A percentile compares a stretch with the other conserved stretches of the same genome.
phyloP scores from a whole-genome alignment of 2,797 vertebrate genomes.

The Caiman crocodilus region DNA sequence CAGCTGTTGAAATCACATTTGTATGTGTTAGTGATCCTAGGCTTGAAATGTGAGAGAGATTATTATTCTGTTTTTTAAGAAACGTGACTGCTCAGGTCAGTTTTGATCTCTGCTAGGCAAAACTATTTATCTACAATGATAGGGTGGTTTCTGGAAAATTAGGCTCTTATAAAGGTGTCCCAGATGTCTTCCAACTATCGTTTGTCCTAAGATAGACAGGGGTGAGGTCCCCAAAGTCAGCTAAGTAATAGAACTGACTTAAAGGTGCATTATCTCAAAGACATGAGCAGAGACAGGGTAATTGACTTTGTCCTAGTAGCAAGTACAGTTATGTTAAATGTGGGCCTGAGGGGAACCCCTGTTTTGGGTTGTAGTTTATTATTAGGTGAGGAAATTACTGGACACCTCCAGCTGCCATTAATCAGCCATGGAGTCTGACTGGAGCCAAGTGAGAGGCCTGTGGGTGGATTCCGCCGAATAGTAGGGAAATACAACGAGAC shows the following conservation, averaged over 20 bases:
- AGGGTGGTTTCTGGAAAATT: not conserved
- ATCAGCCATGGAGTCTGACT: slow-evolving; percentile 90
- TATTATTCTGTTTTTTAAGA: slow-evolving; percentile 29
- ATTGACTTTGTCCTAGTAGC: slow-evolving; percentile 66
- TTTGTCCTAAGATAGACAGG: slow-evolving; percentile 1
- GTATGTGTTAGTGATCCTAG: slow-evolving; percentile 39
- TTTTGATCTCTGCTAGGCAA: slow-evolving; percentile 20
- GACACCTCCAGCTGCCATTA: slow-evolving; percentile 94
- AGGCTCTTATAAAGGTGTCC: not conserved
- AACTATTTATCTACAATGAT: not conserved
- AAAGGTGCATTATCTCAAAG: slow-evolving; percentile 5
- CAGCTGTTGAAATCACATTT: slow-evolving; percentile 54
- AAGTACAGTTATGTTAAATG: slow-evolving; percentile 68
- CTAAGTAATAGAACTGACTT: slow-evolving; percentile 5
- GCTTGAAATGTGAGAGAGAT: slow-evolving; percentile 47
- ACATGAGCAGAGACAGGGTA: slow-evolving; percentile 34
- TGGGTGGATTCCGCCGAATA: slow-evolving; percentile 79
- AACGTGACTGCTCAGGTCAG: not conserved
- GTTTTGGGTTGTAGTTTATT: slow-evolving; percentile 82
- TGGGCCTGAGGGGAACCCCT: slow-evolving; percentile 74
- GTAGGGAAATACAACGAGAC: slow-evolving; percentile 84
- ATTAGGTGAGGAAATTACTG: slow-evolving; percentile 89
- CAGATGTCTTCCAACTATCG: not conserved
- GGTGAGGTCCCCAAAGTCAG: not conserved
- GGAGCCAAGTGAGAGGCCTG: slow-evolving; percentile 87